Percentiles rank a stretch among this genome's conserved stretches.
phyloP scores from a whole-genome alignment of 1,140 invertebrate genomes.

The Neodiprion virginianus region DNA sequence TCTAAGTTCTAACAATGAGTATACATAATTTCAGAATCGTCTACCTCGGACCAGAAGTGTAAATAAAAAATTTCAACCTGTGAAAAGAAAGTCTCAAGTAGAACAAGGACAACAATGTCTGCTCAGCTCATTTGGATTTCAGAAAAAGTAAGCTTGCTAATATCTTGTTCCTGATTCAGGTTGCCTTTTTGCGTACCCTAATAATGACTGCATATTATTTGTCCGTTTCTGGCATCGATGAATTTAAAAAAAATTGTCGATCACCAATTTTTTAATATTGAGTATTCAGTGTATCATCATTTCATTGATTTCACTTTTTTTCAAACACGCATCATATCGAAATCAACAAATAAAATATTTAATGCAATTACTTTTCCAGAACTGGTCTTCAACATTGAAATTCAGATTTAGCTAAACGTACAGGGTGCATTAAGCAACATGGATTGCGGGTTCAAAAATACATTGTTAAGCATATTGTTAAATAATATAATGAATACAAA shows the following conservation, averaged over 20 bases:
- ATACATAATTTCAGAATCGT: background rate
- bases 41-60: background rate
- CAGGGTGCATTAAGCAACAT: background rate
- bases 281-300: too few species aligned
- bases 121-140: conserved; percentile 33
- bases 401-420: background rate
- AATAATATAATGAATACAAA: background rate
- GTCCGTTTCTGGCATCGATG: too few species aligned
- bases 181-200: too few species aligned
- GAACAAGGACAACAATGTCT: conserved; percentile 29
- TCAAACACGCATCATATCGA: too few species aligned
- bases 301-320: too few species aligned
- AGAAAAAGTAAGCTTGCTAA: conserved; percentile 28
- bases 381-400: background rate
- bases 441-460: background rate
- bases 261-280: too few species aligned
- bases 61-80: background rate
- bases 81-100: conserved; percentile 22
- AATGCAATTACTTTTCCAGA: background rate
- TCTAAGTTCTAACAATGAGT: conserved; percentile 2
- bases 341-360: too few species aligned
- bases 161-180: background rate
- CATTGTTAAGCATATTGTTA: background rate
- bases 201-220: too few species aligned
- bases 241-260: too few species aligned